Base-by-base conservation (phyloP, 2,888 invertebrate species). In the Synergus itoensis region DNA sequence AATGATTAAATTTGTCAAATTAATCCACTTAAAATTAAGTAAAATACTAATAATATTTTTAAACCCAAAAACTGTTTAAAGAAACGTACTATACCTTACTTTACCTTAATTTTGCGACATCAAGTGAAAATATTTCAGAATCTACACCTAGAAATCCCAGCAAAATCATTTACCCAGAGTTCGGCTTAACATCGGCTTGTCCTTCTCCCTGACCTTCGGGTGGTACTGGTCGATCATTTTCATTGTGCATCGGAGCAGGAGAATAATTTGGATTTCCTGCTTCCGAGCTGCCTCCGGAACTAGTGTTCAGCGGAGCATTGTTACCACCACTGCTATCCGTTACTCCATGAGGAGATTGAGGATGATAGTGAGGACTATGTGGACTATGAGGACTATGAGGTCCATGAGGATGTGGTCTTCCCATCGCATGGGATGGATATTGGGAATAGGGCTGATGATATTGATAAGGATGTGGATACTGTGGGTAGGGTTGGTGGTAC, bases 401-500 rank as follows among this genome's bases (percentile, higher is more conserved):
- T 8, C 92, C 91, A 80, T 93, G 93, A 8, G 91, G 90, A 86
- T 93, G 93, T 1, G 93, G 92, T 36, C 93, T 89, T 16, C 91
- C 91, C 91, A 93, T 93, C 2, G 89, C 84, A 85, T 94, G 94
- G 0, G 94, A 94, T 16, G 94, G 93, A 88, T 94, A 94, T 80
- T 94, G 94, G 14, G 93, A 93, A 86, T 93, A 94, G 0, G 93
- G 93, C 80, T 93, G 94, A 87, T 93, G 93, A 84, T 93, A 93
- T 36, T 36, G 36, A 81, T 93, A 93, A 0, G 93, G 93, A 86
- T 93, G 93, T 3, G 93, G 92, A 62, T 93, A 94, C 81, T 93
- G 93, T 1, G 93, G 92, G 88, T 93, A 93, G 2, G 93, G 92
- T 83, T 93, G 93, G 84, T 93, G 93, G 83, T 93, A 93, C 7